These are phyloP conservation scores for Chamaedrilus cognettii DNA, from an alignment of 2,888 invertebrate genomes.

Conservation along the genomic window DNA sequence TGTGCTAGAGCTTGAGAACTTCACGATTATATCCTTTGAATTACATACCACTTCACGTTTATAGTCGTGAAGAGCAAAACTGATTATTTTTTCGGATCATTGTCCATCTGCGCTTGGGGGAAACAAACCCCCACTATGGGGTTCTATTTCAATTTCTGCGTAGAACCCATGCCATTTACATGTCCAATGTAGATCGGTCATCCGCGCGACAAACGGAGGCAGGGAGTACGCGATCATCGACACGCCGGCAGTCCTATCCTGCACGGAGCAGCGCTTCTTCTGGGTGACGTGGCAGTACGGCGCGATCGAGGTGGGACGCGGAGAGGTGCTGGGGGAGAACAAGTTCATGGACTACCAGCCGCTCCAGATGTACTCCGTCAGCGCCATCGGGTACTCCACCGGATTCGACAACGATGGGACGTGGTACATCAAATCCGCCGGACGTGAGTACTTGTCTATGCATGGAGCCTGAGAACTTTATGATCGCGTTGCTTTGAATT, in stretches of 20 bases:
- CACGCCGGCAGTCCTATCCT: conserved; percentile 9
- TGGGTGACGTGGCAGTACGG: conserved; percentile 23
- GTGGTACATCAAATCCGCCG: conserved; percentile 9
- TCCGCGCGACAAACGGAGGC: conserved; percentile 1
- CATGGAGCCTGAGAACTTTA: too few relatives aligned
- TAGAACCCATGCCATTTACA: too few relatives aligned
- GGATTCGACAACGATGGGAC: conserved; percentile 14
- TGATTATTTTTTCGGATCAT: too few relatives aligned
- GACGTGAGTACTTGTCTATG: too few relatives aligned
- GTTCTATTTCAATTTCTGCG: too few relatives aligned
- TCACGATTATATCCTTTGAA: too few relatives aligned
- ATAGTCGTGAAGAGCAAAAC: too few relatives aligned
- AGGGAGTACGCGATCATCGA: conserved; percentile 4
- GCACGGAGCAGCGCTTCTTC: conserved; percentile 21
- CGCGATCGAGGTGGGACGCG: conserved; percentile 22
- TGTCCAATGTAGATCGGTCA: conserved; percentile 24
- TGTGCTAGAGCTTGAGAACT: too few relatives aligned
- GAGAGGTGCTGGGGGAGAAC: conserved; percentile 20
- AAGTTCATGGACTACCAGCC: conserved; percentile 24
- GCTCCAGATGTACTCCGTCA: conserved; percentile 13
- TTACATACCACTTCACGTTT: too few relatives aligned
- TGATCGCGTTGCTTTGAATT: too few relatives aligned
- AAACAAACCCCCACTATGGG: too few relatives aligned
- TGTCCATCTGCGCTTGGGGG: too few relatives aligned
- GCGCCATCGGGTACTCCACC: conserved; percentile 19